Evolutionary conservation across 2,797 vertebrate genomes (phyloP).

Genomic region (Liparis tanakae): DNA sequence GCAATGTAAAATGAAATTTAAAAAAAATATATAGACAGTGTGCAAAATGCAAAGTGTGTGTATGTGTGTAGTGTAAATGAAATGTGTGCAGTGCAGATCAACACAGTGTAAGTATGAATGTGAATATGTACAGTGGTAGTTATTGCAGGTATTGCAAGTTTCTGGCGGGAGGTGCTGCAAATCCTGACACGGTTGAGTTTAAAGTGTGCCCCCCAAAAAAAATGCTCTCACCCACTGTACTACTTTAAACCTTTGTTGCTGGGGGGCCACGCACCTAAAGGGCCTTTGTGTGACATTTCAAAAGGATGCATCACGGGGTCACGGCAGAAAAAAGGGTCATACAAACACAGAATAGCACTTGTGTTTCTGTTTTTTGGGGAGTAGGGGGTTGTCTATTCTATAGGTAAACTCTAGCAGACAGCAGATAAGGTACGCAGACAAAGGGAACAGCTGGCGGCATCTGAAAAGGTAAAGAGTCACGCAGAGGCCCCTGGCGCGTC

Average conservation of each 20-base stretch:
- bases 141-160: no score
- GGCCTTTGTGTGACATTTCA: conserved; percentile 76
- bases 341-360: conserved; percentile 73
- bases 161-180: no score
- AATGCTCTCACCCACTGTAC: conserved; percentile 46
- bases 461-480: conserved; percentile 79
- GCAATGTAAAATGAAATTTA: no score
- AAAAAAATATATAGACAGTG: no score
- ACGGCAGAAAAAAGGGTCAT: conserved; percentile 71
- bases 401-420: conserved; percentile 83
- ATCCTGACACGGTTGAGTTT: conserved; percentile 32
- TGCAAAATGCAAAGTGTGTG: no score
- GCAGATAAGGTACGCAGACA: conserved; percentile 76
- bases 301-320: conserved; percentile 79
- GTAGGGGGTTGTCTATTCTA: conserved; percentile 70
- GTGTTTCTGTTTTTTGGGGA: conserved; percentile 33
- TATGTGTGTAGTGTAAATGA: no score
- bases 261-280: conserved; percentile 65
- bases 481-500: conserved; percentile 66
- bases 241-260: conserved; percentile 67
- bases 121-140: no score
- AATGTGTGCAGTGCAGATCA: no score
- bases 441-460: conserved; percentile 63
- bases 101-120: no score
- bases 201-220: conserved; percentile 7